Percentiles rank a stretch among this genome's conserved stretches.
Conservation (phyloP, 92 coral and sea anemone genomes). For the Bergia puertoricense region DNA sequence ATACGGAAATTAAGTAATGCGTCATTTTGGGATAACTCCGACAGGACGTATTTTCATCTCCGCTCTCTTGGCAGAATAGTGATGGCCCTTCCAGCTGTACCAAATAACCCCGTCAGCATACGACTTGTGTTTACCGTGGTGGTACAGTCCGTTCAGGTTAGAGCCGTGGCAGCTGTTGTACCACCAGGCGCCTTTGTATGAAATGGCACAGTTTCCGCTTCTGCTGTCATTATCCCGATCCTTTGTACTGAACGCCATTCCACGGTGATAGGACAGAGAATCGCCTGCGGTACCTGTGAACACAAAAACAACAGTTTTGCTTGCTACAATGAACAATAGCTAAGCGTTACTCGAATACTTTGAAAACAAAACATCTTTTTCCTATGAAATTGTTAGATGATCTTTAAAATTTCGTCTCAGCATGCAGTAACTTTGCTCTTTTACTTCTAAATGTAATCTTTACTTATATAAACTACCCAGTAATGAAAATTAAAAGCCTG, state of each 20-base stretch:
- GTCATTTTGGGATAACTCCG: conserved; percentile 6
- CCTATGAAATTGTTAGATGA: no score
- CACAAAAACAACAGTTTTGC: no score
- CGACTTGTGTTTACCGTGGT: conserved; percentile 52
- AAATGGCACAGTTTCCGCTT: conserved; percentile 33
- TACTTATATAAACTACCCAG: no score
- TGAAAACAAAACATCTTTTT: no score
- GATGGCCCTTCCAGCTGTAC: conserved; percentile 56
- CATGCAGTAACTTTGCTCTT: no score
- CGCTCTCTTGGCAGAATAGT: conserved; percentile 62
- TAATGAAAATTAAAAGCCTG: no score
- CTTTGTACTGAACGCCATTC: conserved; percentile 44
- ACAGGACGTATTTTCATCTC: conserved; percentile 61
- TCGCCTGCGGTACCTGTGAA: conserved; percentile 57
- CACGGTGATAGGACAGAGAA: conserved; percentile 42
- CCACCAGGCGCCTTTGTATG: conserved; percentile 65
- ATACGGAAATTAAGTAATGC: not conserved
- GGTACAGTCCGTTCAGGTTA: conserved; percentile 57
- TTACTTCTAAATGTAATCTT: no score
- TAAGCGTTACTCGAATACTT: no score
- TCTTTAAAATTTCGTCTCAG: no score
- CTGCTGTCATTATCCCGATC: conserved; percentile 51
- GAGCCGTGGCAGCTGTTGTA: conserved; percentile 33
- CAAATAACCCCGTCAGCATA: conserved; percentile 60
- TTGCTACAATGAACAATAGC: no score